Evolutionary conservation across 2,113 vertebrate species (phyloP), one percentile per base, ranked within the genome.

Genomic region (Hystrix brachyura): DNA sequence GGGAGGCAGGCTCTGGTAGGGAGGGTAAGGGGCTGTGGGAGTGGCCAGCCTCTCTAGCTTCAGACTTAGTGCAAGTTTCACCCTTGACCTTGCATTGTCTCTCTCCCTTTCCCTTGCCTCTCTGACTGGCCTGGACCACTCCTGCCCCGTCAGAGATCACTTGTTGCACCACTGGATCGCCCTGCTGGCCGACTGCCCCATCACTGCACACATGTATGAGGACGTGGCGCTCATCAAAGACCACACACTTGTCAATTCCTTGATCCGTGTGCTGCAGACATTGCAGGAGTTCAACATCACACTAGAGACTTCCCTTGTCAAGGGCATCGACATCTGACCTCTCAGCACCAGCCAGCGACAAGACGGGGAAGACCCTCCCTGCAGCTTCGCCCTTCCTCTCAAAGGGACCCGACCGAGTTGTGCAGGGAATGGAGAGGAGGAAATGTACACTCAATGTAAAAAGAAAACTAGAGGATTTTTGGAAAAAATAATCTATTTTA

Each of bases 211-310:
- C 99, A 99, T 99, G 99, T 99, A 99, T 46, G 99, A 99, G 97
- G 99, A 99, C 23, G 95, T 96, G 21, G 99, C 99, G 2, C 98
- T 99, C 94, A 99, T 99, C 95, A 99, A 99, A 98, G 99, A 99
- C 97, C 99, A 99, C 84, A 99, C 99, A 0, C 98, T 99, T 95
- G 99, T 99, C 94, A 99, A 99, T 98, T 99, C 99, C 96, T 98
- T 99, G 97, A 99, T 99, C 98, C 99, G 99, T 93, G 99, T 99
- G 86, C 98, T 99, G 94, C 99, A 99, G 98, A 99, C 99, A 82
- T 98, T 99, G 98, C 99, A 99, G 98, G 99, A 99, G 97, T 99
- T 99, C 98, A 99, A 99, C 98, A 99, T 99, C 97, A 99, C 99
- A 13, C 98, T 99, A 98, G 99, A 99, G 98, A 99, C 99, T 0